Conservation (phyloP, 2,888 invertebrate genomes). For the Barypeithes pellucidus region DNA sequence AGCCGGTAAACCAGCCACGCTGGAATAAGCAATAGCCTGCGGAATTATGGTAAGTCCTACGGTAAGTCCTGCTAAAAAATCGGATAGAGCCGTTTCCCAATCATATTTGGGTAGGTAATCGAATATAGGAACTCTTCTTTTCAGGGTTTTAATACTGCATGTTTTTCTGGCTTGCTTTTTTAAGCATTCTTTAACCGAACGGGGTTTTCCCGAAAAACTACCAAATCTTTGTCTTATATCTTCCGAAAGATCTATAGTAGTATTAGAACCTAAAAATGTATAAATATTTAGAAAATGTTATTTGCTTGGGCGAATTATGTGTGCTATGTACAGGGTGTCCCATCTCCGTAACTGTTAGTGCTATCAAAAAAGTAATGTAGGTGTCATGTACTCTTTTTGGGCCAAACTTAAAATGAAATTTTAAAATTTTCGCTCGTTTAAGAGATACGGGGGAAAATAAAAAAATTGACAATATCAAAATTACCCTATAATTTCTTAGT, state of each 20-base stretch:
- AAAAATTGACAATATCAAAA: too few relatives aligned
- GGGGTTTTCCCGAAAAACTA: conserved; percentile 2
- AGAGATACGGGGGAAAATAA: too few relatives aligned
- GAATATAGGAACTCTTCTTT: conserved; percentile 78
- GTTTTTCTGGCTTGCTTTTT: conserved; percentile 69
- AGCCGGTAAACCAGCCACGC: conserved; percentile 74
- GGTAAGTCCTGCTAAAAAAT: conserved; percentile 85
- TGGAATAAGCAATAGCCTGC: conserved; percentile 74
- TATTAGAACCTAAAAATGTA: conserved; percentile 30
- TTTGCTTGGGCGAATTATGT: too few relatives aligned
- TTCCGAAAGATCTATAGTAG: conserved; percentile 39
- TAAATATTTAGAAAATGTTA: neutral
- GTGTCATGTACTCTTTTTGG: too few relatives aligned
- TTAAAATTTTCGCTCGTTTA: too few relatives aligned
- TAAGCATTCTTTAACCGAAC: conserved; percentile 29
- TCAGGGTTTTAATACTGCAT: conserved; percentile 77
- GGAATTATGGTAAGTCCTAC: conserved; percentile 82
- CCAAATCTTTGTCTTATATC: conserved; percentile 24
- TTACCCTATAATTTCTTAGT: too few relatives aligned
- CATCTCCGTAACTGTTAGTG: too few relatives aligned
- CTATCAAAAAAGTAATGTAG: too few relatives aligned
- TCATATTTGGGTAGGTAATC: conserved; percentile 82
- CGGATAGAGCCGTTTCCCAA: conserved; percentile 78
- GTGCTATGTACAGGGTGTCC: too few relatives aligned
- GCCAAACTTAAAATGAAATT: too few relatives aligned